Base-by-base conservation (phyloP, 2,888 invertebrate species). In the Magallana nippona region DNA sequence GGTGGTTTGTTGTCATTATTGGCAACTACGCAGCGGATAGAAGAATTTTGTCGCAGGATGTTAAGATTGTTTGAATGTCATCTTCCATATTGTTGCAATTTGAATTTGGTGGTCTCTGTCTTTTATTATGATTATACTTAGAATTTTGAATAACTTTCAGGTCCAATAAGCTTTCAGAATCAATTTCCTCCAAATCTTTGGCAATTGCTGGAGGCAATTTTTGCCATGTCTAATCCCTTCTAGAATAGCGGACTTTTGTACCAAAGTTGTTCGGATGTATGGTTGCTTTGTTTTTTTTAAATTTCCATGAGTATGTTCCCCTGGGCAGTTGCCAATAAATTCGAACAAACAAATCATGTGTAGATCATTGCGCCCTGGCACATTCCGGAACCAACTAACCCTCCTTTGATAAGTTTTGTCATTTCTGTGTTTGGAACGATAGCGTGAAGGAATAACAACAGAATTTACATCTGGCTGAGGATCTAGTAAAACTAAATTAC, bases 361-460 rank as follows among this genome's bases (percentile, higher is more conserved):
- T n/a, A 56, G 56, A 27, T 79, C 78, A 77, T 27, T 56, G 13
- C 79, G 62, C 27, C 79, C 79, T n/a, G 84, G 82, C n/a, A 84
- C 56, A 44, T 82, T 82, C 44, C 78, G n/a, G 82, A 84, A 84
- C 84, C 84, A 84, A 55, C 79, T 84, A 62, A 82, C 78, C 15
- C 58, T 62, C 8, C 57, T 71, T 80, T 84, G 82, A 56, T 82
- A 63, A 13, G 17, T 27, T 15, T 19, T 27, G n/a, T 81, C 44
- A 27, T 82, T 82, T 79, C 79, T 79, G n/a, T 63, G 58, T 79
- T 84, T 84, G 44, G 84, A 62, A 71, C 82, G 62, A 22, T 84
- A 84, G 10, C 84, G 44, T 55, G 79, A 19, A 27, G 81, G 32
- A 63, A 56, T 62, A 56, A 83, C 63, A 58, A 55, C 56, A 57